These are phyloP conservation scores for Tragelaphus buxtoni DNA, from an alignment of 2,113 vertebrate genomes.

Conservation along the genomic window DNA sequence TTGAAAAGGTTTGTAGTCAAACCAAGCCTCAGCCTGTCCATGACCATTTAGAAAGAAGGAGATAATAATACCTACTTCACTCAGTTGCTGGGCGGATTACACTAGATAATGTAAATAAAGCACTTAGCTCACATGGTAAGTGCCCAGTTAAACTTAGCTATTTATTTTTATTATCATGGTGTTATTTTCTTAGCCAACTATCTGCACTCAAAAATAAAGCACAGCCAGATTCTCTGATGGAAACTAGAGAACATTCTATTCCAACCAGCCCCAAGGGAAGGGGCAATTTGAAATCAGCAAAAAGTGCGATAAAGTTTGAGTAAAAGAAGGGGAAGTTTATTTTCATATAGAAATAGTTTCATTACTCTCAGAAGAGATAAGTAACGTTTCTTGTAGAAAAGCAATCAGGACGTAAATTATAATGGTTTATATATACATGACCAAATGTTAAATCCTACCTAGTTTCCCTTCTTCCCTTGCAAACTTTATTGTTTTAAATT, in stretches of 20 bases:
- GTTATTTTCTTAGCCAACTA: slow-evolving; percentile 29
- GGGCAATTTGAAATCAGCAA: neutral
- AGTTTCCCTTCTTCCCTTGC: neutral
- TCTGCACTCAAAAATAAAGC: neutral
- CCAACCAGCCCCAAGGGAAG: neutral
- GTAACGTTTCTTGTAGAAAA: neutral
- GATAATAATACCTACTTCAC: neutral
- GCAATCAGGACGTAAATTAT: neutral
- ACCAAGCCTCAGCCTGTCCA: neutral
- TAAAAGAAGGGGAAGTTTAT: neutral
- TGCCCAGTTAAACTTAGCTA: neutral
- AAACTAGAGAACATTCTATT: slow-evolving; percentile 18
- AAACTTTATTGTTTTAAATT: slow-evolving; percentile 15
- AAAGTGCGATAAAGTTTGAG: neutral
- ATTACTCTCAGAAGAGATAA: neutral
- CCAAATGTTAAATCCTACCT: neutral
- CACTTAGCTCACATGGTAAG: neutral
- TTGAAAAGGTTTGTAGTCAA: neutral
- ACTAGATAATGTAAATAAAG: slow-evolving; percentile 12
- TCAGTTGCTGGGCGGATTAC: neutral
- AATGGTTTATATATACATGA: neutral
- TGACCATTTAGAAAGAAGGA: neutral
- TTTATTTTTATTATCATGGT: slow-evolving; percentile 21
- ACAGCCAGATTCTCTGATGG: neutral
- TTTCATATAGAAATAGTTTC: neutral